phyloP scores from a whole-genome alignment of 1,140 invertebrate species.

The Hyles euphorbiae region DNA sequence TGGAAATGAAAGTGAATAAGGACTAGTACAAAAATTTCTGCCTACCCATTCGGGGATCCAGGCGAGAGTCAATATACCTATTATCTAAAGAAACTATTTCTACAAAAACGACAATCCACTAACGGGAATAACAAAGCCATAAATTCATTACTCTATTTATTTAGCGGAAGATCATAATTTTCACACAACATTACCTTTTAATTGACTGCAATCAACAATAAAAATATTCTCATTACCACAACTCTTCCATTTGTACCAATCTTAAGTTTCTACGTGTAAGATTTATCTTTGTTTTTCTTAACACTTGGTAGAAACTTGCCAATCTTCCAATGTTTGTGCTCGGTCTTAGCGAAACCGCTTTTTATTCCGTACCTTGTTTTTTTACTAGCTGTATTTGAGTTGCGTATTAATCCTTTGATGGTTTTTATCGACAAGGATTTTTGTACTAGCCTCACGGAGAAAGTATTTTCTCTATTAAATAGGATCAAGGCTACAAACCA shows the following conservation, averaged over 20 bases:
- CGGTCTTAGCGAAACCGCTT: conserved; percentile 42
- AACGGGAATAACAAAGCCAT: too few relatives aligned
- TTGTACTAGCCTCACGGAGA: too few relatives aligned
- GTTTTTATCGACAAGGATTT: too few relatives aligned
- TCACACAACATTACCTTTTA: conserved; percentile 31
- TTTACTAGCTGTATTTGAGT: neutral
- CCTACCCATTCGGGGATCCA: too few relatives aligned
- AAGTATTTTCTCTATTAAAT: too few relatives aligned
- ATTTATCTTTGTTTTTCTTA: conserved; percentile 68
- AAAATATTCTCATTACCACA: neutral
- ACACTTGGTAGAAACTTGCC: conserved; percentile 45
- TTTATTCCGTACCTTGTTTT: conserved; percentile 18
- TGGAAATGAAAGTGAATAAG: too few relatives aligned
- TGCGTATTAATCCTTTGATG: neutral
- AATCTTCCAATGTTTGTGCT: conserved; percentile 57
- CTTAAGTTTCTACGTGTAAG: conserved; percentile 41
- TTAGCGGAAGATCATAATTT: conserved; percentile 1
- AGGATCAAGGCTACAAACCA: too few relatives aligned
- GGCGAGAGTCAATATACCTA: too few relatives aligned
- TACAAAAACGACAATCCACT: too few relatives aligned
- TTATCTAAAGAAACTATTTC: too few relatives aligned
- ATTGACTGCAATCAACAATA: conserved; percentile 40
- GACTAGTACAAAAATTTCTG: too few relatives aligned
- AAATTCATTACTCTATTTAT: neutral
- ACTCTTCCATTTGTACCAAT: conserved; percentile 23